These are phyloP conservation scores for Campylorhamphus procurvoides DNA, from an alignment of 2,113 vertebrate species.

Conservation along the genomic window DNA sequence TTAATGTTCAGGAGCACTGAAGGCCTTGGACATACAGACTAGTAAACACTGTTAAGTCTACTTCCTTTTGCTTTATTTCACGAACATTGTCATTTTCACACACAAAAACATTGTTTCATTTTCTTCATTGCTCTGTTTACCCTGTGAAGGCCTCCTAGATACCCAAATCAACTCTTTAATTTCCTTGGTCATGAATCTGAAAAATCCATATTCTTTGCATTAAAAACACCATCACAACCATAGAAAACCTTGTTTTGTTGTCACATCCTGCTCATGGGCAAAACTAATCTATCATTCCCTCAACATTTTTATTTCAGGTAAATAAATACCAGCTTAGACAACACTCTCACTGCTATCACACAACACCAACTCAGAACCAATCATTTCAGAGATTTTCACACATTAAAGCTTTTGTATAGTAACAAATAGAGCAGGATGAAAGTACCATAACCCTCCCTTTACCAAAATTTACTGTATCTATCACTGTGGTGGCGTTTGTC, in stretches of 20 bases:
- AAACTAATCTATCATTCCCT: background rate
- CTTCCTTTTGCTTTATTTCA: background rate
- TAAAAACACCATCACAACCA: rapidly evolving
- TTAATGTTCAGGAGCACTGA: background rate
- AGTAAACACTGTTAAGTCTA: background rate
- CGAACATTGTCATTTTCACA: background rate
- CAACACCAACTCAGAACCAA: background rate
- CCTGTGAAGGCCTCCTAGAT: background rate
- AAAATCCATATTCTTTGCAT: background rate
- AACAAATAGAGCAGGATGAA: background rate
- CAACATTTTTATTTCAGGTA: background rate
- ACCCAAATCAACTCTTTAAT: background rate
- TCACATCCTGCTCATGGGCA: background rate
- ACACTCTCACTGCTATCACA: background rate
- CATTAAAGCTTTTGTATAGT: background rate
- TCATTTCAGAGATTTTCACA: background rate
- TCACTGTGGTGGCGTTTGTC: background rate
- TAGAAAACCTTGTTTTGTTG: background rate
- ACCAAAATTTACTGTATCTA: background rate
- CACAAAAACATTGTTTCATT: background rate
- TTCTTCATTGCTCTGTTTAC: background rate
- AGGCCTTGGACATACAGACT: background rate
- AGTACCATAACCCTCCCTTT: background rate
- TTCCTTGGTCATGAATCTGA: background rate
- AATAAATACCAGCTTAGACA: background rate